These are phyloP conservation scores for Phanerotoma sp. DNA, from an alignment of 2,888 invertebrate genomes.

Conservation along the genomic window DNA sequence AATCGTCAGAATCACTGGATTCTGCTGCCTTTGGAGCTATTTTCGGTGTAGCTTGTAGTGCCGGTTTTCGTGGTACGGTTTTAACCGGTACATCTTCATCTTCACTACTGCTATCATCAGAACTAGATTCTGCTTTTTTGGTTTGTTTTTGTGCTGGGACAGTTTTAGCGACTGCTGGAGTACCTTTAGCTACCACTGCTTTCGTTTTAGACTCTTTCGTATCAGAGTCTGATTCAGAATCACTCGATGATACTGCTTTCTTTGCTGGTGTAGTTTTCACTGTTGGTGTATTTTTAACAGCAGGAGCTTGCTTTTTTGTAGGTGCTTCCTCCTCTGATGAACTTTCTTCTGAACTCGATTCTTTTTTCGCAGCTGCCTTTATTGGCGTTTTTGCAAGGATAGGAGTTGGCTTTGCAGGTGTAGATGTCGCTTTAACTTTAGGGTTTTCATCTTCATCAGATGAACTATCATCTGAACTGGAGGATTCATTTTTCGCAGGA, in stretches of 20 bases:
- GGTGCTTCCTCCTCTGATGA: conserved; percentile 27
- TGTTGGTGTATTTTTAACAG: conserved; percentile 24
- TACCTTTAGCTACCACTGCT: conserved; percentile 28
- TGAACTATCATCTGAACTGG: conserved; percentile 48
- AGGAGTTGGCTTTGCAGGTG: not conserved
- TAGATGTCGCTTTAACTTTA: not conserved
- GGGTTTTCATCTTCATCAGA: conserved; percentile 52
- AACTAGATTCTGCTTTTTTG: conserved; percentile 36
- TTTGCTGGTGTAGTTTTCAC: conserved; percentile 27
- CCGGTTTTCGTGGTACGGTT: conserved; percentile 29
- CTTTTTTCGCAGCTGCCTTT: conserved; percentile 25
- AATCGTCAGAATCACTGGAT: conserved; percentile 46
- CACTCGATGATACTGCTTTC: conserved; percentile 39
- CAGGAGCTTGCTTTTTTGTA: conserved; percentile 29
- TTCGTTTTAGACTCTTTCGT: conserved; percentile 43
- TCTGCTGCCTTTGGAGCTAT: conserved; percentile 40
- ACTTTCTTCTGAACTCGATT: conserved; percentile 38
- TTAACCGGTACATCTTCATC: conserved; percentile 32
- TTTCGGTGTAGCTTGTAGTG: conserved; percentile 21
- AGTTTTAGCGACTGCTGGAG: too few relatives aligned
- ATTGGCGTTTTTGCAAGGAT: conserved; percentile 21
- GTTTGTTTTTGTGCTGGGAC: conserved; percentile 31
- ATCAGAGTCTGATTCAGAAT: conserved; percentile 53
- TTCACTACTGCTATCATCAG: conserved; percentile 31
- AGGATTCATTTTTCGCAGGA: conserved; percentile 33